Conservation (phyloP, 2,888 invertebrate species). For the Lottia scabra region DNA sequence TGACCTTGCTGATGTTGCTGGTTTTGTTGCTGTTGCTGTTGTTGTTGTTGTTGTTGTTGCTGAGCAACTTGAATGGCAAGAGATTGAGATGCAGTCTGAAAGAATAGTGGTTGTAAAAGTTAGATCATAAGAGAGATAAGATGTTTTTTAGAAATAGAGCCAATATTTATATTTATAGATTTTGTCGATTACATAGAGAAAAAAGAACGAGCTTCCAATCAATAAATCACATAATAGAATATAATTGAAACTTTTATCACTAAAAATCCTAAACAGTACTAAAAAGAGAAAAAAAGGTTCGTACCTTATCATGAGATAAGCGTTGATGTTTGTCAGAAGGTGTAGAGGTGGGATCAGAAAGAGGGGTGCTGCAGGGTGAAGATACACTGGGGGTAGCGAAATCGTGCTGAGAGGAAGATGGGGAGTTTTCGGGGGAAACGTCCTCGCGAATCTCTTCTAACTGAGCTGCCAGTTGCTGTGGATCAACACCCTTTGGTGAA, state of each 20-base stretch:
- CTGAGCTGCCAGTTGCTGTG: conserved; percentile 60
- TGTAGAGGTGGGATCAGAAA: conserved; percentile 57
- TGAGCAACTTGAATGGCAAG: conserved; percentile 1
- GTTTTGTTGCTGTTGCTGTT: conserved; percentile 15
- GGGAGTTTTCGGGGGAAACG: conserved; percentile 58
- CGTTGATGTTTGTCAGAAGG: conserved; percentile 51
- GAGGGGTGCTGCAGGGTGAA: conserved; percentile 61
- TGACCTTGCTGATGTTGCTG: conserved; percentile 19
- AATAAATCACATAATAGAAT: no score
- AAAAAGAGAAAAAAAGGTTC: background rate
- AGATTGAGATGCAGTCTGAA: conserved; percentile 8
- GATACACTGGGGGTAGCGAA: conserved; percentile 63
- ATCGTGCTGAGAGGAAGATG: conserved; percentile 64
- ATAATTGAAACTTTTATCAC: no score
- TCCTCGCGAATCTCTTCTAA: conserved; percentile 61
- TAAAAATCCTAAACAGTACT: no score
- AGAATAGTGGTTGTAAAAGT: background rate
- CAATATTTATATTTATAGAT: no score
- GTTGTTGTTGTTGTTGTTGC: conserved; percentile 18
- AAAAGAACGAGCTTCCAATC: no score
- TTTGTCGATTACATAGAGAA: no score
- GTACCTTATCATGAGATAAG: conserved; percentile 29
- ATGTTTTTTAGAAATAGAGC: no score
- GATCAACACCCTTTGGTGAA: conserved; percentile 59
- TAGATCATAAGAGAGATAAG: no score